Evolutionary conservation across 2,888 invertebrate species (phyloP), one percentile per base, ranked within the genome.

Genomic region (Periphyllus acericola): DNA sequence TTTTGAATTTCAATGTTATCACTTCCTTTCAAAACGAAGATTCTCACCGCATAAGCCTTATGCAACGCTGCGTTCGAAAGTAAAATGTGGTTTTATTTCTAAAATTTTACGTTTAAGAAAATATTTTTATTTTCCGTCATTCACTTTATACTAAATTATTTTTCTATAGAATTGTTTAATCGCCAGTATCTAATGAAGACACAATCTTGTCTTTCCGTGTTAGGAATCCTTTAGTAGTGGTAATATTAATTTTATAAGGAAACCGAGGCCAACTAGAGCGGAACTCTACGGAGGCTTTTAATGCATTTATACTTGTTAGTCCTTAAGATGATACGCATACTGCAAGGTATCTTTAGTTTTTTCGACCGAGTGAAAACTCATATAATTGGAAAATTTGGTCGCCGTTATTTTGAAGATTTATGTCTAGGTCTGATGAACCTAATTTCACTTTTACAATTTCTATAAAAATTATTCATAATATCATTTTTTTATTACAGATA

Each of bases 221-320:
- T 79, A 60, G 55, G 79, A 55, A 60, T 71, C 29, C 52, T 66
- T 29, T 40, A 75, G 85, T 83, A 46, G 52, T 55, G 40, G 40
- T 60, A 60, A 11, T 55, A 21, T 60, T 46, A 3, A 72, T 72
- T 79, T 32, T 74, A 81, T 66, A 81, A 74, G 81, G 79, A 80
- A 85, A 80, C 80, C 87, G 80, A 87, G 87, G 87, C 87, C 87
- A 87, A 87, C 87, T 81, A 87, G 87, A 87, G 87, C 87, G 87
- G 81, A 87, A 74, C 66, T 46, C 66, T 32, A 34, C 66, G 25
- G 34, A 66, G 66, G 76, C 68, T 29, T 78, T 17, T 78, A 68
- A 83, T 66, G 60, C 21, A 29, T 80, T 86, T 83, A 32, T 75
- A 75, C 75, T 60, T 74, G 74, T 8, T 75, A 87, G 80, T 84